Evolutionary conservation across 2,888 invertebrate genomes (phyloP), one percentile per base, ranked within the genome.

Genomic region (Orchesellides sinensis): DNA sequence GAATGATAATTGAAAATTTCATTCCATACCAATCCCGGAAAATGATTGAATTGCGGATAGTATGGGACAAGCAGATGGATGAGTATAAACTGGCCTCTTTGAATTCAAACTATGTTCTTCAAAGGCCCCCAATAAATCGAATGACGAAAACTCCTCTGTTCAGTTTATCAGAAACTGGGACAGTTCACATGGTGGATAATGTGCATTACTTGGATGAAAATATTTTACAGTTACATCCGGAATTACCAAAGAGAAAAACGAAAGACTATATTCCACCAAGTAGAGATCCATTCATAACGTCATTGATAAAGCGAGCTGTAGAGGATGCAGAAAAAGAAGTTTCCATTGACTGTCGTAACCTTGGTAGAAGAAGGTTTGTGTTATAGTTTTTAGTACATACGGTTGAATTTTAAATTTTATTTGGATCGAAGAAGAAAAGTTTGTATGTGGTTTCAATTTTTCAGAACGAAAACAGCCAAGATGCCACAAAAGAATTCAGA

Each of bases 1-100:
- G 94, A 89, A 92, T 97, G 40, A 94, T 96, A 69, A 95, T 97
- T 85, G 96, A 97, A 89, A 96, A 96, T 90, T 97, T 97, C 91
- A 95, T 97, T 89, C 96, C 96, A 8, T 92, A 93, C 0, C 95
- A 77, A 63, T 84, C 84, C 25, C 74, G 87, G 14, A 85, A 85
- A 73, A 78, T 85, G 69, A 84, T 87, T 32, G 88, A 87, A 54
- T 80, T 72, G 21, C 56, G 86, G 54, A 73, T 87, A 47, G 81
- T 83, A 12, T 85, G 82, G 83, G 83, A 88, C 54, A 83, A 81
- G 69, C 83, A 69, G 49, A 83, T 84, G 68, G 86, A 88, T 23
- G 82, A 79, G 52, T 88, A 85, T 70, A 83, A 80, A 61, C 68
- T 86, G 29, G 82, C 83, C 19, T 85, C 87, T 1, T 65, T 86